Evolutionary conservation across 2,113 vertebrate genomes (phyloP), one percentile per base, ranked within the genome.

Genomic region (Erythrolamprus reginae): DNA sequence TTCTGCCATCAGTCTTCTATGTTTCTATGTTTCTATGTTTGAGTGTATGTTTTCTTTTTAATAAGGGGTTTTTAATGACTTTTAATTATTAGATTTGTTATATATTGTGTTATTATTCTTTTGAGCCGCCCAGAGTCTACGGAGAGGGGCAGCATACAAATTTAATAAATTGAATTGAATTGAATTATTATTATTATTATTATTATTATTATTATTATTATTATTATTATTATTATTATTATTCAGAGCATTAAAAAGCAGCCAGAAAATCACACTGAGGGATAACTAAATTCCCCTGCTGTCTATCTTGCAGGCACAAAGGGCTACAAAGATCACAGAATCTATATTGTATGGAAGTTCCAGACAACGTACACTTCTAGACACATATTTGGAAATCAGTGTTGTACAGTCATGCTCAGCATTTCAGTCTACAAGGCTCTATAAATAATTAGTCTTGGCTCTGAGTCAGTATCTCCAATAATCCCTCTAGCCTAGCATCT

Each of bases 361-460:
- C 45, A 53, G 58, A 53, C 38, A 45, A 86, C 13, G 3, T 33
- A 82, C 33, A 51, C 77, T 55, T 82, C 51, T 47, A 84, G 53
- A 21, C 52, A 38, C 28, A 17, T 13, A 48, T 87, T 53, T 87
- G 26, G 61, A 77, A 87, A 82, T 55, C 3, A 2, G 42, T 33
- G 50, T 47, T 26, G 21, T 83, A 28, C 33, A 86, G 38, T 87
- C 50, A 87, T 87, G 70, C 51, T 58, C 45, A 83, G 6, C 52
- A 23, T 84, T 83, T 53, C 65, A 28, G 24, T 50, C 50, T 13
- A 17, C 33, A 51, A 48, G 53, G 53, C 47, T 38, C 17, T 38
- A 50, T 47, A 61, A 56, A 82, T 82, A 82, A 91, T 87, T 91
- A 50, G 21, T 56, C 70, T 91, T 45, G n/a, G 45, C 82, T 88